Percentiles rank a stretch among this genome's conserved stretches.
phyloP scores from a whole-genome alignment of 1,140 invertebrate species.

The Tetramorium simillimum region DNA sequence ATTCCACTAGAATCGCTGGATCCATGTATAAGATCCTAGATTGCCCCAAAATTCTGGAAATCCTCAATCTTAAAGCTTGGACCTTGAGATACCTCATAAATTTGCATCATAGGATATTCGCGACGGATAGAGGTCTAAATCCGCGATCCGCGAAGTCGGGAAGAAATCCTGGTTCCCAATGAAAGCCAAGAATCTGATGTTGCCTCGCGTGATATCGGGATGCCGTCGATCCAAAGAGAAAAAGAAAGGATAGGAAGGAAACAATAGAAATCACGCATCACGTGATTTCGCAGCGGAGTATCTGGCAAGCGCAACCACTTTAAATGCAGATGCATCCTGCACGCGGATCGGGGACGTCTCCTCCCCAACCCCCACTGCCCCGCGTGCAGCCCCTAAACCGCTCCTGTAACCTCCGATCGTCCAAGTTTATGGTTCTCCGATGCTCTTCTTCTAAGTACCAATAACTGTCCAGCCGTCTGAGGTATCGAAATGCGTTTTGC shows the following conservation, averaged over 20 bases:
- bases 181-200: slow-evolving; percentile 49
- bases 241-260: slow-evolving; percentile 21
- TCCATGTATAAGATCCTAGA: slow-evolving; percentile 22
- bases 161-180: slow-evolving; percentile 45
- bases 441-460: slow-evolving; percentile 74
- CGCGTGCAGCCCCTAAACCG: slow-evolving; percentile 8
- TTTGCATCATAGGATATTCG: slow-evolving; percentile 52
- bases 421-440: slow-evolving; percentile 72
- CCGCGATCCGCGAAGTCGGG: slow-evolving; percentile 30
- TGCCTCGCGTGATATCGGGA: slow-evolving; percentile 46
- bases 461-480: slow-evolving; percentile 71
- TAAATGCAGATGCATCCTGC: slow-evolving; percentile 73
- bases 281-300: slow-evolving; percentile 71
- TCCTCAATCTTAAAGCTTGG: slow-evolving; percentile 44
- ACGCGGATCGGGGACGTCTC: slow-evolving; percentile 60
- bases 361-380: not conserved
- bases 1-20: slow-evolving; percentile 27
- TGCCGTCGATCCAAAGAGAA: slow-evolving; percentile 14
- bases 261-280: slow-evolving; percentile 68
- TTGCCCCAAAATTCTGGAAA: slow-evolving; percentile 35
- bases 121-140: slow-evolving; percentile 57
- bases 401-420: slow-evolving; percentile 22
- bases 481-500: slow-evolving; percentile 61
- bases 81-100: slow-evolving; percentile 42
- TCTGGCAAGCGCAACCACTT: slow-evolving; percentile 73